Percentiles rank a stretch among this genome's conserved stretches.
phyloP scores from a whole-genome alignment of 2,888 invertebrate genomes.

The Muscina levida region DNA sequence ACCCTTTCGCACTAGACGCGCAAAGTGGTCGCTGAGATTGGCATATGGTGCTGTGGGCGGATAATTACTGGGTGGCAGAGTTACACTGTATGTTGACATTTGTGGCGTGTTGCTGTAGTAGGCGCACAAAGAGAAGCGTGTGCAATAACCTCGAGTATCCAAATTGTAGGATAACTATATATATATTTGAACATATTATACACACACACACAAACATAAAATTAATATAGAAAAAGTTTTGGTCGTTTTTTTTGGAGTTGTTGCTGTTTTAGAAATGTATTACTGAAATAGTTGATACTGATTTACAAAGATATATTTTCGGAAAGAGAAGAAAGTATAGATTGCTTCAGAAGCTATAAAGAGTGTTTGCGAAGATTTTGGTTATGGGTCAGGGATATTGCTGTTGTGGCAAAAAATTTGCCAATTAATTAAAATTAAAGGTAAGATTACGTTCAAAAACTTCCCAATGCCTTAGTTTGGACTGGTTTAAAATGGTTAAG shows the following conservation, averaged over 20 bases:
- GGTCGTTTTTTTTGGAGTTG: too few species aligned
- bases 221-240: slow-evolving; percentile 52
- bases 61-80: slow-evolving; percentile 87
- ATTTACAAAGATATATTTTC: slow-evolving; percentile 1
- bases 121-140: slow-evolving; percentile 81
- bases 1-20: slow-evolving; percentile 87
- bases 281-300: not conserved
- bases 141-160: slow-evolving; percentile 82
- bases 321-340: not conserved
- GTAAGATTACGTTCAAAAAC: too few species aligned
- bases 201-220: slow-evolving; percentile 38
- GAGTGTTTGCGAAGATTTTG: too few species aligned
- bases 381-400: too few species aligned
- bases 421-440: too few species aligned
- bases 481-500: too few species aligned
- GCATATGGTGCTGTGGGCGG: slow-evolving; percentile 89
- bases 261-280: slow-evolving; percentile 35
- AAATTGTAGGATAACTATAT: slow-evolving; percentile 76
- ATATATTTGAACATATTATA: too few species aligned
- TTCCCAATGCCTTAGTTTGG: too few species aligned
- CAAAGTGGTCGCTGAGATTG: slow-evolving; percentile 88
- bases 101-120: slow-evolving; percentile 79
- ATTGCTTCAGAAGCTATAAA: too few species aligned
- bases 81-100: slow-evolving; percentile 74
- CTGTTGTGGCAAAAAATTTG: too few species aligned